Evolutionary conservation across 2,113 vertebrate species (phyloP), one percentile per base, ranked within the genome.

Genomic region (Alces alces): DNA sequence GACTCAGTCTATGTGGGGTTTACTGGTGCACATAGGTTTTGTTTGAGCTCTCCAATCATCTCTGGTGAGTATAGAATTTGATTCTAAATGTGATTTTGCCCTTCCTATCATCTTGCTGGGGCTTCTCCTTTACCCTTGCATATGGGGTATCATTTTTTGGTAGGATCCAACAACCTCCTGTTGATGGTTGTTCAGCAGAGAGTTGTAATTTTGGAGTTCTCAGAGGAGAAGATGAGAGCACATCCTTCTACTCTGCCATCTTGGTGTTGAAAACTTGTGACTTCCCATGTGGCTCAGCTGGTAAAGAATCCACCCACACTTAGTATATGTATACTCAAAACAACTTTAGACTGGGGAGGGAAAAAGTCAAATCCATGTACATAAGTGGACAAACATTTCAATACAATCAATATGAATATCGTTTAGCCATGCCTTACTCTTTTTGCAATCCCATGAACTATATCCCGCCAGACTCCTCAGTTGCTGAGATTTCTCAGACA

Each of bases 241-340:
- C n/a, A 21, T 21, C 17, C n/a, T 36, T 36, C n/a, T 36, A 70
- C 64, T 70, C 17, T 70, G 64, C 19, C 7, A 0, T 36, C n/a
- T 36, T 70, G 64, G 17, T 70, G n/a, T 36, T 70, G n/a, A n/a
- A 36, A 36, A 36, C n/a, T 70, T 70, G 64, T 70, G n/a, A 2
- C n/a, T 36, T 70, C 64, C 17, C n/a, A 36, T 21, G n/a, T 70
- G 64, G 33, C 64, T 70, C 17, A 70, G 19, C n/a, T 70, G 33
- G 33, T 36, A 70, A 11, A 70, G n/a, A 36, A 36, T 70, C n/a
- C n/a, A 36, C n/a, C 30, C 0, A 0, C 9, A 21, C n/a, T 70
- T 21, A 70, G 4, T 15, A 52, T 70, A 45, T 4, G n/a, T 14
- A 60, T 47, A 78, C 27, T 54, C 54, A 61, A 78, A 91, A 43